phyloP scores from a whole-genome alignment of 2,113 vertebrate genomes.

The Cisticola juncidis region DNA sequence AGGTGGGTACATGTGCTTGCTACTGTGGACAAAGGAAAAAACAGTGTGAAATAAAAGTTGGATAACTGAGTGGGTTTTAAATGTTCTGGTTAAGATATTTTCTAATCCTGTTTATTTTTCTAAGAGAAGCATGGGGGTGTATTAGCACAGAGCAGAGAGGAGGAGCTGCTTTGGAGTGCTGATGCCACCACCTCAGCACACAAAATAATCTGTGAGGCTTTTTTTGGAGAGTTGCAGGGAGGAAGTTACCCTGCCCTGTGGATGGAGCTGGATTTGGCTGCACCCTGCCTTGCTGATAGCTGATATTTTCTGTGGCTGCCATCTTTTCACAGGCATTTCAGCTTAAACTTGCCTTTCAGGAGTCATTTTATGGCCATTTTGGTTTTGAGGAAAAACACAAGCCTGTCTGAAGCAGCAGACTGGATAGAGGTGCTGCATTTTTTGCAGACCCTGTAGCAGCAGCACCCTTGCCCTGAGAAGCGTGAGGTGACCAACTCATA shows the following conservation, averaged over 20 bases:
- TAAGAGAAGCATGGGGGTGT: conserved; percentile 1
- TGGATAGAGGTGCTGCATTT: not conserved
- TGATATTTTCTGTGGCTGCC: not conserved
- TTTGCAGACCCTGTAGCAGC: not conserved
- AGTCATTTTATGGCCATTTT: not conserved
- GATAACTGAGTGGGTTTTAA: not conserved
- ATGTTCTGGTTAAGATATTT: conserved; percentile 27
- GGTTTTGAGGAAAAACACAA: not conserved
- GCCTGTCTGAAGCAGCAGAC: not conserved
- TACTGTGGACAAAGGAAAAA: conserved; percentile 38
- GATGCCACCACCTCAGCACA: not conserved
- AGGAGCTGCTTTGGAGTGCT: conserved; percentile 19
- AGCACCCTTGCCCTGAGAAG: not conserved
- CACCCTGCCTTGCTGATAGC: not conserved
- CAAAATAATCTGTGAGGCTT: not conserved
- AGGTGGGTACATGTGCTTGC: conserved; percentile 19
- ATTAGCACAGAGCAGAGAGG: conserved; percentile 5
- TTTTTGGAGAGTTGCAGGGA: not conserved
- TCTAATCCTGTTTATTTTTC: conserved; percentile 35
- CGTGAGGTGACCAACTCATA: fast-evolving
- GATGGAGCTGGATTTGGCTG: not conserved
- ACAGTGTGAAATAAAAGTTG: conserved; percentile 5
- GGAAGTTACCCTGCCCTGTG: not conserved
- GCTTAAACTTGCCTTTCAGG: not conserved
- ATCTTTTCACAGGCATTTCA: not conserved